Conservation (phyloP, 2,113 vertebrate species). For the Promerops cafer region DNA sequence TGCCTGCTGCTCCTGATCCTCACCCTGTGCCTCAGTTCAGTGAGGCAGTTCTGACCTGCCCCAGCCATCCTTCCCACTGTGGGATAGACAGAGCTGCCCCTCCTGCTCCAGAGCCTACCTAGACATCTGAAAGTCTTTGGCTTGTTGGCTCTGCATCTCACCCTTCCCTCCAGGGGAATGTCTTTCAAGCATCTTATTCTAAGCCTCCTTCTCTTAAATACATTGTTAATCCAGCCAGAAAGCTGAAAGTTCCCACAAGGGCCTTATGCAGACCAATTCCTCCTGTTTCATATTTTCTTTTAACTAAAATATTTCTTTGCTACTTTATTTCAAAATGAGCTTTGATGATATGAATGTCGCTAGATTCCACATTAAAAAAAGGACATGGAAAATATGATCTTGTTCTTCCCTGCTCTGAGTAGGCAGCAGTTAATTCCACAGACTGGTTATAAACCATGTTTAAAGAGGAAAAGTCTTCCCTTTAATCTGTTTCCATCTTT, state of each 20-base stretch:
- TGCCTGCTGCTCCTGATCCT: not conserved
- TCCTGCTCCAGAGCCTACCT: not conserved
- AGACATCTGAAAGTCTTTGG: not conserved
- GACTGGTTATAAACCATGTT: constrained; percentile 46
- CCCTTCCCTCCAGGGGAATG: not conserved
- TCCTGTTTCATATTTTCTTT: not conserved
- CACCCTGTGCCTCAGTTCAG: not conserved
- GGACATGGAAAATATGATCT: not conserved
- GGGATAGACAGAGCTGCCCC: not conserved
- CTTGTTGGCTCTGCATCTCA: not conserved
- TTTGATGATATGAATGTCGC: not conserved
- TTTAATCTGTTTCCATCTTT: constrained; percentile 57
- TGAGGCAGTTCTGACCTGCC: not conserved
- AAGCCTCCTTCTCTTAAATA: not conserved
- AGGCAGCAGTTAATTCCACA: constrained; percentile 55
- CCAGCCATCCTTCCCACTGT: not conserved
- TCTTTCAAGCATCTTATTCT: not conserved
- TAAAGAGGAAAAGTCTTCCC: constrained; percentile 38
- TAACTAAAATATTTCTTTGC: not conserved
- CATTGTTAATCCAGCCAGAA: not conserved
- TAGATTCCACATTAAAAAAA: not conserved
- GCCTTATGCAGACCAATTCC: not conserved
- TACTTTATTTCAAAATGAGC: not conserved
- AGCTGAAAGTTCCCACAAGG: not conserved
- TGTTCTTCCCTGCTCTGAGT: not conserved